These are phyloP conservation scores for Harlomillsia oculata DNA, from an alignment of 1,140 invertebrate genomes.

Conservation along the genomic window DNA sequence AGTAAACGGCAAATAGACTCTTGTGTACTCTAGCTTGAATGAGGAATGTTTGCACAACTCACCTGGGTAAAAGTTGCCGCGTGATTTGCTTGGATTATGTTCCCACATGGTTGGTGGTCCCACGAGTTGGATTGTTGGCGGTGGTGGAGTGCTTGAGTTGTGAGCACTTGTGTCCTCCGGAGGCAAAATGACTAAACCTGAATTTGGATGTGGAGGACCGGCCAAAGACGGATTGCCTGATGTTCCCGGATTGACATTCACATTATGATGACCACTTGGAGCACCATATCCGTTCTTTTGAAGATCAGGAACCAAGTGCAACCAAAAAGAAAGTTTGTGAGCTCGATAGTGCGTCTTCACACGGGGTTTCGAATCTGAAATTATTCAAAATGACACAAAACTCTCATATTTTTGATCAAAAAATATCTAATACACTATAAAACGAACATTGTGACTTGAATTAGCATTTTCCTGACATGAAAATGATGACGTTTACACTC, in stretches of 20 bases:
- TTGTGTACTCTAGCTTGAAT: too few species aligned
- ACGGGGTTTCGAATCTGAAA: constrained; percentile 72
- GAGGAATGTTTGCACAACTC: too few species aligned
- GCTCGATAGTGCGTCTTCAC: constrained; percentile 89
- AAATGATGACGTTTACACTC: too few species aligned
- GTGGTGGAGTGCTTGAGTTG: constrained; percentile 35
- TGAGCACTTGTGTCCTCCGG: constrained; percentile 22
- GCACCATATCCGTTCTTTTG: constrained; percentile 61
- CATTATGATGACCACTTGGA: constrained; percentile 26
- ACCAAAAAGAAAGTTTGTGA: constrained; percentile 89
- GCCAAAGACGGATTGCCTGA: background rate
- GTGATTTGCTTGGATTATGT: constrained; percentile 30
- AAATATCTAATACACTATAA: too few species aligned
- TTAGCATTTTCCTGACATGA: too few species aligned
- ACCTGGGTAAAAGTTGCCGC: constrained; percentile 29
- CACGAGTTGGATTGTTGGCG: constrained; percentile 33
- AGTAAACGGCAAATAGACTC: too few species aligned
- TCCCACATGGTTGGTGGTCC: constrained; percentile 34
- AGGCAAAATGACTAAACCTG: constrained; percentile 31
- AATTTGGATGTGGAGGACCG: constrained; percentile 22
- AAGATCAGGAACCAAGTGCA: constrained; percentile 89
- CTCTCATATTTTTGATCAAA: too few species aligned
- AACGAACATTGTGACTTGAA: too few species aligned
- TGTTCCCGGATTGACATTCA: constrained; percentile 1
- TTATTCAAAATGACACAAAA: background rate